Conservation (phyloP, 2,113 vertebrate genomes). For the Trochalopteron elliotii region DNA sequence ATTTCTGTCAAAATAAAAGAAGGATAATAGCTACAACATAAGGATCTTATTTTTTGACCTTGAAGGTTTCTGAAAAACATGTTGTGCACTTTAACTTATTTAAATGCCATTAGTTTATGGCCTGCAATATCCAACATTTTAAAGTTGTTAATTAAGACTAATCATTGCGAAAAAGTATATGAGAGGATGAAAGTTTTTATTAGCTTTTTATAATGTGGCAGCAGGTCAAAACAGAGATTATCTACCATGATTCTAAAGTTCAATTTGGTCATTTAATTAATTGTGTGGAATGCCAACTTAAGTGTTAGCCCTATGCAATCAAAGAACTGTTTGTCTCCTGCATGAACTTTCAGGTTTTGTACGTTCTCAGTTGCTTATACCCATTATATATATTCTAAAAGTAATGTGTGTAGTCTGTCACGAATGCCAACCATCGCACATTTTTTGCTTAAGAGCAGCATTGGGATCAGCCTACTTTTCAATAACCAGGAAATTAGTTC, state of each 20-base stretch:
- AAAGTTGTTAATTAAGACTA: slow-evolving; percentile 40
- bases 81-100: not conserved
- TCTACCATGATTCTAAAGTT: not conserved
- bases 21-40: not conserved
- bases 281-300: not conserved
- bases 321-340: not conserved
- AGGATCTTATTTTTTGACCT: not conserved
- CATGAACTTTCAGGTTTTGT: not conserved
- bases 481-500: not conserved
- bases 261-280: slow-evolving; percentile 8
- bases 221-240: slow-evolving; percentile 37
- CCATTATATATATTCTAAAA: not conserved
- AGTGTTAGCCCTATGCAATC: not conserved
- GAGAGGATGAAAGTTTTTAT: slow-evolving; percentile 24
- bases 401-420: not conserved
- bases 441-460: not conserved
- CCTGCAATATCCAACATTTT: slow-evolving; percentile 1
- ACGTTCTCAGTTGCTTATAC: not conserved
- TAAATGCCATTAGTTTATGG: slow-evolving; percentile 18
- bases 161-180: not conserved
- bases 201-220: slow-evolving; percentile 15
- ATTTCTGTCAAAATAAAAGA: slow-evolving; percentile 3
- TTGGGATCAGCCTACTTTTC: not conserved
- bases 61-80: not conserved
- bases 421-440: not conserved